phyloP scores from a whole-genome alignment of 2,113 vertebrate genomes.

The Sylvietta virens region DNA sequence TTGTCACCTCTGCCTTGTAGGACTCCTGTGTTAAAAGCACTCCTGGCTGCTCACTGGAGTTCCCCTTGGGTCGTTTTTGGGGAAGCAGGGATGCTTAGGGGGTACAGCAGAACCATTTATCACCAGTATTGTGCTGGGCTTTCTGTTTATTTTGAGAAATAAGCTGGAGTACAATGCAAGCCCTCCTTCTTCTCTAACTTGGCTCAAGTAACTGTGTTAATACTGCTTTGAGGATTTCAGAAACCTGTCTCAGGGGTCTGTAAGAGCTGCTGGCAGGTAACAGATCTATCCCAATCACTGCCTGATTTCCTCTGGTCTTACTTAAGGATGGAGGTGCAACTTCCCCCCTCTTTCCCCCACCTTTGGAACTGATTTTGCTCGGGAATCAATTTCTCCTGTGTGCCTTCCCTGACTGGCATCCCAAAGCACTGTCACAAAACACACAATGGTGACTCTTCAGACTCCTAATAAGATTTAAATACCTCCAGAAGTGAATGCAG shows the following conservation, averaged over 20 bases:
- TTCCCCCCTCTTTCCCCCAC: fast-evolving
- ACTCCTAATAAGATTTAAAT: neutral
- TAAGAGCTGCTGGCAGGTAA: neutral
- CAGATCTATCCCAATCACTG: neutral
- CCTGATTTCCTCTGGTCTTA: neutral
- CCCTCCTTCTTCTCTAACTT: neutral
- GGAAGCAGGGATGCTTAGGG: neutral
- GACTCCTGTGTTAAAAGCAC: neutral
- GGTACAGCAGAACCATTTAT: neutral
- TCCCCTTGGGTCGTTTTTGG: neutral
- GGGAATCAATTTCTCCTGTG: neutral
- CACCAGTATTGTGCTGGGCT: neutral
- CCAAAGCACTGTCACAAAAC: neutral
- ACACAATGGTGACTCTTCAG: fast-evolving
- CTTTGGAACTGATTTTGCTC: neutral
- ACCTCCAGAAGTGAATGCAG: neutral
- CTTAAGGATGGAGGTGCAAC: neutral
- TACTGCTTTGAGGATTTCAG: neutral
- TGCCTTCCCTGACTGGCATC: neutral
- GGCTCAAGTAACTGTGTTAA: neutral
- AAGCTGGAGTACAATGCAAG: fast-evolving
- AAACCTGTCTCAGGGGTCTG: neutral
- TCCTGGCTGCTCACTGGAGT: neutral
- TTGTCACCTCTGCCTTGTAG: fast-evolving
- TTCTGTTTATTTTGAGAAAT: neutral